Conservation (phyloP, 2,797 vertebrate genomes). For the Sebastes cheni region DNA sequence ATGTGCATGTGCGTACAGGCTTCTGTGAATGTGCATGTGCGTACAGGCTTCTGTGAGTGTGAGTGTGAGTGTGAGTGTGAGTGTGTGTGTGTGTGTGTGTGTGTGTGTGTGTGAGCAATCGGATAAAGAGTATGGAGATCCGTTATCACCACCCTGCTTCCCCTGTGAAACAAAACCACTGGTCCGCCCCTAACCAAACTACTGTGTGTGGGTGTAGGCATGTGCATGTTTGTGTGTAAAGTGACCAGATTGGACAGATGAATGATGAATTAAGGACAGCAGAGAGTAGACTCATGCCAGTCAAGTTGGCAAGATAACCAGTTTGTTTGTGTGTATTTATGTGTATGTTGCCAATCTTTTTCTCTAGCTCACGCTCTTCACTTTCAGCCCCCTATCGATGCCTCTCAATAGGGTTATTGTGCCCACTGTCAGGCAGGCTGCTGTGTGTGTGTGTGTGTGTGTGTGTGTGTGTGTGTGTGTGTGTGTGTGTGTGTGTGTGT, state of each 20-base stretch:
- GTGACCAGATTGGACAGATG: constrained; percentile 52
- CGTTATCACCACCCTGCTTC: constrained; percentile 52
- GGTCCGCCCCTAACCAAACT: constrained; percentile 59
- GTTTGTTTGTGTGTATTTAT: constrained; percentile 51
- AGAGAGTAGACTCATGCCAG: constrained; percentile 39
- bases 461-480: constrained; percentile 28
- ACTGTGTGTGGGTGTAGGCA: neutral
- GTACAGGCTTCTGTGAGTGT: constrained; percentile 25
- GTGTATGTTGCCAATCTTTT: constrained; percentile 51
- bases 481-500: constrained; percentile 33
- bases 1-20: constrained; percentile 43
- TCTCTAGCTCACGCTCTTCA: constrained; percentile 44
- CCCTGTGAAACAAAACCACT: constrained; percentile 64
- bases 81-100: neutral
- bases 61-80: neutral
- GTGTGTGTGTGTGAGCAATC: constrained; percentile 50
- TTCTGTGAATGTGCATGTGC: constrained; percentile 39
- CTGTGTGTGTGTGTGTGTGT: constrained; percentile 33
- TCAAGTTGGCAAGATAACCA: constrained; percentile 42
- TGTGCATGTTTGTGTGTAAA: constrained; percentile 1
- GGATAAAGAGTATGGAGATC: constrained; percentile 62
- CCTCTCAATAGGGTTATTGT: constrained; percentile 75
- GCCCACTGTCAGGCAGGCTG: constrained; percentile 55
- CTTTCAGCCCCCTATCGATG: constrained; percentile 63
- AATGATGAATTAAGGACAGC: constrained; percentile 58